A percentile compares a stretch with the other conserved stretches of the same genome.
Evolutionary conservation across 2,888 invertebrate genomes (phyloP).

Genomic region (Corbicula japonica): DNA sequence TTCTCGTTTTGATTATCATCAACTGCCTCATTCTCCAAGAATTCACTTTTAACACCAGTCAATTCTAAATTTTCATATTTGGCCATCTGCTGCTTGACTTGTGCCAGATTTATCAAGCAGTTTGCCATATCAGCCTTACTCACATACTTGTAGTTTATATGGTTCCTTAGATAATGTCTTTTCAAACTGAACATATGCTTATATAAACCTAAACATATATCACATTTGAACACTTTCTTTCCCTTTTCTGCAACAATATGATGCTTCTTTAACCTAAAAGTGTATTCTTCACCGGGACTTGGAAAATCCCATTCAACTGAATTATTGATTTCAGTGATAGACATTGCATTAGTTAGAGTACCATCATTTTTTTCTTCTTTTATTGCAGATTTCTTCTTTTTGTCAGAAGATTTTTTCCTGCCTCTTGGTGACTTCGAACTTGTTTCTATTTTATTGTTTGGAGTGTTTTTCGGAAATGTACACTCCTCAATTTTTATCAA

Average conservation of each 20-base stretch:
- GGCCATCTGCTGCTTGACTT: conserved; percentile 44
- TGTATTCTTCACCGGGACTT: conserved; percentile 57
- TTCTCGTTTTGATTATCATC: no score
- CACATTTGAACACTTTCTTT: conserved; percentile 88
- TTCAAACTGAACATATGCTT: conserved; percentile 88
- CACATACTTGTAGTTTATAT: conserved; percentile 87
- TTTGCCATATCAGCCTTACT: conserved; percentile 86
- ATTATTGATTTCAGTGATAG: conserved; percentile 58
- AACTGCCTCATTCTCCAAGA: no score
- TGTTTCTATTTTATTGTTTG: no score
- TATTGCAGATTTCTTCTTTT: no score
- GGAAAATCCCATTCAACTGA: conserved; percentile 68
- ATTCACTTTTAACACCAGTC: no score
- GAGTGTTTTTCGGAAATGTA: no score
- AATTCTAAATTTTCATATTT: neutral
- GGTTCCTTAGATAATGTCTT: conserved; percentile 87
- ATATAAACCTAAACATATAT: conserved; percentile 87
- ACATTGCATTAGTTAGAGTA: no score
- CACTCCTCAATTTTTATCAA: conserved; percentile 9
- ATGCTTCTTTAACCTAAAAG: conserved; percentile 65
- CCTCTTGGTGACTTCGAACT: no score
- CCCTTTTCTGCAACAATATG: conserved; percentile 69
- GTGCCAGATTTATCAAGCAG: conserved; percentile 85
- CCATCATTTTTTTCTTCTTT: no score
- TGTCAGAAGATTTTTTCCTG: no score